Conservation (phyloP, 2,113 vertebrate genomes). For the Pseudonaja textilis region DNA sequence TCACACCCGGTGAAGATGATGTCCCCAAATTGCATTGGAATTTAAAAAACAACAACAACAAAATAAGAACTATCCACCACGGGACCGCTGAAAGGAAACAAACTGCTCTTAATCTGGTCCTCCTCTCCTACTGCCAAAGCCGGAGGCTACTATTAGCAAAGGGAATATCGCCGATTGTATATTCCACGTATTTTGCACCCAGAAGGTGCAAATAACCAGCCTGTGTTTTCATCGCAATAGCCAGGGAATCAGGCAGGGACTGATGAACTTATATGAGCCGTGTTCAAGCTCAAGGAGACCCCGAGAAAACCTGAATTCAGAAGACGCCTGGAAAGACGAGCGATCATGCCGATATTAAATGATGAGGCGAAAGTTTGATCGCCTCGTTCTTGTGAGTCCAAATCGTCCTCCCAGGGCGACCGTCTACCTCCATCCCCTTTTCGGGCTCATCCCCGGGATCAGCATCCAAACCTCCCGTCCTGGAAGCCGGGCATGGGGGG, state of each 20-base stretch:
- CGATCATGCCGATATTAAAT: not conserved
- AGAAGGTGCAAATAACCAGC: not conserved
- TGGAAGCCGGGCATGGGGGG: not conserved
- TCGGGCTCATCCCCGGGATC: not conserved
- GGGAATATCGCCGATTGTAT: not conserved
- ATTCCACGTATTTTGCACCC: not conserved
- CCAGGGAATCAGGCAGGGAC: not conserved
- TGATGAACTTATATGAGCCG: not conserved
- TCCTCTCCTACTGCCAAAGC: not conserved
- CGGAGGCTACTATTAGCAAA: not conserved
- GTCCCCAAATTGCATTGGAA: constrained; percentile 15
- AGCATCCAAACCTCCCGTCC: not conserved
- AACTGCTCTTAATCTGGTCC: not conserved
- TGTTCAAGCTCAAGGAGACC: not conserved
- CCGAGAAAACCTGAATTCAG: not conserved
- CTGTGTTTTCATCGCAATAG: not conserved
- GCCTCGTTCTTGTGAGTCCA: not conserved
- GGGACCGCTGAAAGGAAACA: not conserved
- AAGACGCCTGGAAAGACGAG: not conserved
- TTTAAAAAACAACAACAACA: not conserved
- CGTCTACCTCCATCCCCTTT: not conserved
- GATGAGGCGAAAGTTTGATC: not conserved
- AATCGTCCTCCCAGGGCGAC: not conserved
- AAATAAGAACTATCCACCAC: not conserved
- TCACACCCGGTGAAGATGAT: not conserved